Evolutionary conservation across 2,113 vertebrate species (phyloP).

Genomic region (Oryzias curvinotus): DNA sequence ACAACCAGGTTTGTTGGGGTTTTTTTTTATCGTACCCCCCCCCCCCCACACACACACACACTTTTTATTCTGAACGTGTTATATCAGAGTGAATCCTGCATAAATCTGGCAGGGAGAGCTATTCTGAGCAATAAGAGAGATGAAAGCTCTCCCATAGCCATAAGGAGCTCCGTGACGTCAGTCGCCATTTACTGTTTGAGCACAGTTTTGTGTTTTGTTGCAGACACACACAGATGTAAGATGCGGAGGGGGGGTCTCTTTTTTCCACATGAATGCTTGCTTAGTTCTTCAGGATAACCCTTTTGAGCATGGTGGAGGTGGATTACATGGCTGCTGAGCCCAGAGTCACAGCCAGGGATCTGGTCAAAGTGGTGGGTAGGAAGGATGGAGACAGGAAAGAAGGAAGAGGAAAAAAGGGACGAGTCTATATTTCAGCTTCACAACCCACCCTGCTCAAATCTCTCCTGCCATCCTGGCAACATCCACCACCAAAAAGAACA

Average conservation of each 20-base stretch:
- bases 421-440: slow-evolving; percentile 62
- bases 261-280: slow-evolving; percentile 66
- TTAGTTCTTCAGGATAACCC: slow-evolving; percentile 69
- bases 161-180: slow-evolving; percentile 66
- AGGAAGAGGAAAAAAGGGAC: slow-evolving; percentile 8
- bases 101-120: slow-evolving; percentile 46
- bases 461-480: slow-evolving; percentile 49
- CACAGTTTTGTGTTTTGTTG: slow-evolving; percentile 58
- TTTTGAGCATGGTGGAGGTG: slow-evolving; percentile 70
- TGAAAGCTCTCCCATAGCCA: slow-evolving; percentile 60
- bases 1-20: slow-evolving; percentile 21
- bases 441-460: slow-evolving; percentile 33
- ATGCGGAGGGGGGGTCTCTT: slow-evolving; percentile 58
- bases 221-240: slow-evolving; percentile 56
- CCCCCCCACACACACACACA: too few relatives aligned
- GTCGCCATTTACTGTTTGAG: slow-evolving; percentile 58
- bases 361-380: slow-evolving; percentile 57
- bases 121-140: slow-evolving; percentile 55
- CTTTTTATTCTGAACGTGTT: slow-evolving; percentile 36
- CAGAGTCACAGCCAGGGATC: slow-evolving; percentile 63
- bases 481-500: slow-evolving; percentile 47
- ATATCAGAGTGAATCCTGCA: slow-evolving; percentile 40
- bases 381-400: slow-evolving; percentile 29
- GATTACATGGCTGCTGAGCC: slow-evolving; percentile 69
- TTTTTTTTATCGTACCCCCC: neutral